A percentile compares a stretch with the other conserved stretches of the same genome.
phyloP scores from a whole-genome alignment of 2,113 vertebrate genomes.

The Heptranchias perlo region DNA sequence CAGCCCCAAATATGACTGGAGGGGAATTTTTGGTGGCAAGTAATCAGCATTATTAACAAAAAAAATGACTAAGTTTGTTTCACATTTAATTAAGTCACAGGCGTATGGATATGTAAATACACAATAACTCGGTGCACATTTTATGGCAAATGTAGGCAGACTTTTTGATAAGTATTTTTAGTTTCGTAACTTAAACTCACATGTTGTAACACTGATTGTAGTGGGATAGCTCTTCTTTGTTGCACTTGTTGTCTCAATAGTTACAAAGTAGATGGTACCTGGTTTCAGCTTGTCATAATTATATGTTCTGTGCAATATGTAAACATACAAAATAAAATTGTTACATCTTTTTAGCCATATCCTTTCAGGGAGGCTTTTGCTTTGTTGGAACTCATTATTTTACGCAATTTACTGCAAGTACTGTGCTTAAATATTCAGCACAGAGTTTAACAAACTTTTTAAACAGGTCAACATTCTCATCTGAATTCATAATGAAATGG shows the following conservation, averaged over 20 bases:
- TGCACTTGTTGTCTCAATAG: conserved; percentile 57
- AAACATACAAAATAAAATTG: conserved; percentile 39
- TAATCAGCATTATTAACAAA: background rate
- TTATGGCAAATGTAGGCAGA: background rate
- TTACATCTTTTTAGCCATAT: conserved; percentile 39
- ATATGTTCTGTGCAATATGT: conserved; percentile 46
- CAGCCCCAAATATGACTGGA: background rate
- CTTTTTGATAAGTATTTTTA: background rate
- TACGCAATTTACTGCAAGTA: background rate
- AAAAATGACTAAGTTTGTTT: background rate
- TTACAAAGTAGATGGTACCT: conserved; percentile 63
- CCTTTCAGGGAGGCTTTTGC: background rate
- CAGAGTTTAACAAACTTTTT: background rate
- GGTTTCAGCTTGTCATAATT: conserved; percentile 60
- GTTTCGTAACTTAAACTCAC: conserved; percentile 52
- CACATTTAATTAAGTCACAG: background rate
- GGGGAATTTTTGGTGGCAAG: background rate
- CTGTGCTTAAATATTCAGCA: background rate
- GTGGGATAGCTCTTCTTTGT: conserved; percentile 59
- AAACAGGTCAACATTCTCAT: background rate
- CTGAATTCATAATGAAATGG: background rate
- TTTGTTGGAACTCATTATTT: background rate
- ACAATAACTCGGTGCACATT: background rate
- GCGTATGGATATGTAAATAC: background rate
- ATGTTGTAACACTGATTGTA: conserved; percentile 54